Evolutionary conservation across 2,888 invertebrate genomes (phyloP), one percentile per base, ranked within the genome.

Genomic region (Aromia moschata): DNA sequence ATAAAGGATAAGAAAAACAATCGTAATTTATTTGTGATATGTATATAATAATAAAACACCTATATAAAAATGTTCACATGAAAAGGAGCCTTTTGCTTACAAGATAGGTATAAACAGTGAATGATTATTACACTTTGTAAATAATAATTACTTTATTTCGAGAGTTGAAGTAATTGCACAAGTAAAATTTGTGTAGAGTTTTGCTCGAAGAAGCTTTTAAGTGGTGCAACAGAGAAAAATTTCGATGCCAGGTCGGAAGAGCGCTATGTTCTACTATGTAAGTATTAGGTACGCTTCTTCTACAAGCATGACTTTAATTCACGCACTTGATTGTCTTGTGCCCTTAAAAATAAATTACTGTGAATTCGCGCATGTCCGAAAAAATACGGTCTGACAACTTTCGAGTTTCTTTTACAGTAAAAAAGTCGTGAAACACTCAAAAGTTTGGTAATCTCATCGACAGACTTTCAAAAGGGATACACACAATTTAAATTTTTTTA

Each of bases 241-340:
- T 54, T 55, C 52, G 61, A 62, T 60, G 44, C 54, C 47, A 58
- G 58, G 58, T 59, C 58, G 54, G 51, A 52, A 58, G 60, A 61
- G 56, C 66, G 56, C 58, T 65, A 64, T 67, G 64, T 60, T 60
- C n/a, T n/a, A n/a, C n/a, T n/a, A n/a, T n/a, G n/a, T n/a, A n/a
- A n/a, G n/a, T n/a, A n/a, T n/a, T n/a, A n/a, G 64, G 62, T 60
- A 70, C 68, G 71, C 67, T 65, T 61, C 65, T 62, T 51, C 59
- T 69, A 70, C 69, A 77, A 74, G 74, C 76, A 77, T 74, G 73
- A 74, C 60, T 72, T 67, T 67, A 65, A 65, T 71, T 74, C 74
- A 74, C 75, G 79, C 79, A 79, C 78, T 76, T 80, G 80, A 80
- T 80, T 80, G 80, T 80, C 80, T 75, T 72, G 78, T 79, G 78